These are phyloP conservation scores for Spisula solida DNA, from an alignment of 2,888 invertebrate species.

Conservation along the genomic window DNA sequence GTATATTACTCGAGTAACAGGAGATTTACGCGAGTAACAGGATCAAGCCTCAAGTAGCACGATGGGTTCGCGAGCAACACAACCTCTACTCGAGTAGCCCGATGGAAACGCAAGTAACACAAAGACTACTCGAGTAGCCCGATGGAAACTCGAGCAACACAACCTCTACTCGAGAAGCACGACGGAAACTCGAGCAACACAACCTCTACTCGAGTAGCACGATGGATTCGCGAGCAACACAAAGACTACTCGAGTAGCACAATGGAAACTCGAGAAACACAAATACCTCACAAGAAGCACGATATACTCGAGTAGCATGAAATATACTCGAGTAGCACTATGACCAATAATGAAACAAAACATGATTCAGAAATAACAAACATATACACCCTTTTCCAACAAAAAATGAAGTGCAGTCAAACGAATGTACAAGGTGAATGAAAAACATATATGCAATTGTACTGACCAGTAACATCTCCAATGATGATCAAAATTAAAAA, in stretches of 20 bases:
- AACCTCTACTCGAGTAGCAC: background rate
- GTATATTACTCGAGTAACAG: too few species aligned
- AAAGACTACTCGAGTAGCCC: background rate
- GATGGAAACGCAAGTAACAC: constrained; percentile 15
- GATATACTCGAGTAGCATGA: too few species aligned
- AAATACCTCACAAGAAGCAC: too few species aligned
- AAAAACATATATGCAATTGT: background rate
- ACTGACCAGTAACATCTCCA: constrained; percentile 22
- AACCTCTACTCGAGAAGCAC: background rate
- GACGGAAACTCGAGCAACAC: background rate
- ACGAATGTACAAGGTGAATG: background rate
- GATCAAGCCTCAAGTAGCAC: too few species aligned
- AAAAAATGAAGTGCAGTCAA: constrained; percentile 8
- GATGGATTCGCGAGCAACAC: too few species aligned
- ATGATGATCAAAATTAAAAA: background rate
- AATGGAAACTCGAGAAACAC: too few species aligned
- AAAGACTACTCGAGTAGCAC: too few species aligned
- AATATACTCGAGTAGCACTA: too few species aligned
- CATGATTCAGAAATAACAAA: background rate
- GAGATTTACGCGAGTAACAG: too few species aligned
- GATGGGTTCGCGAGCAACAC: too few species aligned
- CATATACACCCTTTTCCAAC: constrained; percentile 18
- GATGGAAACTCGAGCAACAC: constrained; percentile 22
- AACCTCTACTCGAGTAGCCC: too few species aligned
- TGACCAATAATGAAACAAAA: background rate